These are phyloP conservation scores for Lepetodrilus schrolli DNA, from an alignment of 2,888 invertebrate genomes.

Conservation along the genomic window DNA sequence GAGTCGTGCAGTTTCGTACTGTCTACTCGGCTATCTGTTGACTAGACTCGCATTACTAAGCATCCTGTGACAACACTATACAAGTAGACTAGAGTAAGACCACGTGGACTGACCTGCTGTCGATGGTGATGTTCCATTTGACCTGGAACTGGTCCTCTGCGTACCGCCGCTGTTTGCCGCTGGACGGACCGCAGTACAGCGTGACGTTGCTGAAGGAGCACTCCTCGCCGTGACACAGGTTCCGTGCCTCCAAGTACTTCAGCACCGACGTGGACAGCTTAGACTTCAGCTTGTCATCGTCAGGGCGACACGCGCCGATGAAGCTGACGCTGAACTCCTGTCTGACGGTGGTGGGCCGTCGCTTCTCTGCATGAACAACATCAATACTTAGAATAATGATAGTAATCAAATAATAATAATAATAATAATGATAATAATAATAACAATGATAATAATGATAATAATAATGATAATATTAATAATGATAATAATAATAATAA, in stretches of 20 bases:
- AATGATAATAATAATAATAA: too few species aligned
- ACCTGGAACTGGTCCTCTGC: constrained; percentile 47
- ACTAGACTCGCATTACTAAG: too few species aligned
- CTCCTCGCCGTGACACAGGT: constrained; percentile 43
- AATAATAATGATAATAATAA: too few species aligned
- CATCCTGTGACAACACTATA: too few species aligned
- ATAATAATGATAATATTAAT: too few species aligned
- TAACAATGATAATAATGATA: too few species aligned
- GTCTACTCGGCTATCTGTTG: too few species aligned
- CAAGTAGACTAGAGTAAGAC: too few species aligned
- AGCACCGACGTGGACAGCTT: constrained; percentile 42
- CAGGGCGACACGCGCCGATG: constrained; percentile 52
- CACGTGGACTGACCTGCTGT: constrained; percentile 47
- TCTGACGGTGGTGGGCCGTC: constrained; percentile 43
- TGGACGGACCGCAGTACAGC: constrained; percentile 43
- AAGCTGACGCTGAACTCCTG: constrained; percentile 54
- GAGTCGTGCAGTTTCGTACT: too few species aligned
- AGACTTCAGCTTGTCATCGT: constrained; percentile 40
- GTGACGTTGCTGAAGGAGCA: constrained; percentile 51
- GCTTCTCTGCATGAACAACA: constrained; percentile 48
- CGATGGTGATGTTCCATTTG: constrained; percentile 53
- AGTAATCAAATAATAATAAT: too few species aligned
- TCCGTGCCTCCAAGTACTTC: constrained; percentile 42
- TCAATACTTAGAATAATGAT: too few species aligned
- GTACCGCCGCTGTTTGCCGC: constrained; percentile 37